Base-by-base conservation (phyloP, 1,140 invertebrate species). In the Psilanteris sp. region DNA sequence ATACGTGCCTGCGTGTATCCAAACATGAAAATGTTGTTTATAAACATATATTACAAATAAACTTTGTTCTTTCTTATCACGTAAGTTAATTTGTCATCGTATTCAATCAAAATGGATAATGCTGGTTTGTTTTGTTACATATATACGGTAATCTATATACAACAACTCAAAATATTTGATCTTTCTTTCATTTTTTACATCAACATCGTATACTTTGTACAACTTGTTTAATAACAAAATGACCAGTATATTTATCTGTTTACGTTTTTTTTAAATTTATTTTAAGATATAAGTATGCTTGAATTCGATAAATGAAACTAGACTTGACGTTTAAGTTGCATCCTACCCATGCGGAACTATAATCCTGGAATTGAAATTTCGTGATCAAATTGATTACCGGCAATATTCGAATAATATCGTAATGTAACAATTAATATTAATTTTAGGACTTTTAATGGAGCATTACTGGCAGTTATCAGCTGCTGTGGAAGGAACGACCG, bases 381-480 rank as follows among this genome's bases (percentile, higher is more conserved):
- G 57, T 29, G 72, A 70, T 66, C 57, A 52, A 59, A 64, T 64
- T 73, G 36, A 59, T 64, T 66, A 59, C 36, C 59, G 52, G 50
- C 29, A 36, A 29, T 52, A 44, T 52, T 44, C 37, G 44, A 50
- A 32, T 66, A 44, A 64, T 64, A 70, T 66, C 52, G n/a, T 27
- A 68, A 75, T 68, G 43, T 48, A 55, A 64, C 68, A 61, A 61
- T 26, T 54, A 52, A 70, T 44, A 34, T 71, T 52, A 54, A 67
- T 71, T 70, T 76, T 41, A 61, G 55, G 74, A 77, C 62, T 16
- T 61, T 67, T 67, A 77, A 77, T 77, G 62, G 67, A 72, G 67
- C 67, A 67, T 72, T 67, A 67, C 62, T 77, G 74, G 74, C 74
- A 77, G 74, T 77, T 77, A 77, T 77, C 62, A 72, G 74, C 74